Conservation (phyloP, 2,888 invertebrate genomes). For the Terebella lapidaria region DNA sequence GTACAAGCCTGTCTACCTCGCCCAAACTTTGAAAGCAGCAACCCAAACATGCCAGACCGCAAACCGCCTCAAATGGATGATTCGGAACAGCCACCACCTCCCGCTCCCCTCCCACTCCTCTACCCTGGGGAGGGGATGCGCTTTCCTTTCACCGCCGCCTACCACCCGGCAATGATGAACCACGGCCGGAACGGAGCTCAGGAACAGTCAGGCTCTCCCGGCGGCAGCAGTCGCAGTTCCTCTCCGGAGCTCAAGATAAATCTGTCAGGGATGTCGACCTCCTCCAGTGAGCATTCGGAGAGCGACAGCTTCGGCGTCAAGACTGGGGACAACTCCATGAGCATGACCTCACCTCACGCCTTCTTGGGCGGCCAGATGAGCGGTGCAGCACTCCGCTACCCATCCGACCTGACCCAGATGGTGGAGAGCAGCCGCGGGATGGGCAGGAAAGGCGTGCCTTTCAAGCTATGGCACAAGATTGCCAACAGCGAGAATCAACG, state of each 20-base stretch:
- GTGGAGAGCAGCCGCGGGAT: not conserved
- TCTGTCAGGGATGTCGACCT: not conserved
- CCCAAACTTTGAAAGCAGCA: not conserved
- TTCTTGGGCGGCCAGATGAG: not conserved
- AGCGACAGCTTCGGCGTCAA: not conserved
- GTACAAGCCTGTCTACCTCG: not conserved
- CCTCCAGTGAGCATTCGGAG: not conserved
- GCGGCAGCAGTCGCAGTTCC: not conserved
- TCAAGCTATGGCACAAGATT: constrained; percentile 18
- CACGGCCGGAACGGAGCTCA: not conserved
- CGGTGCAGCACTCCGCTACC: not conserved
- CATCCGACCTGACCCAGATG: not conserved
- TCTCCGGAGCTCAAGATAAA: not conserved
- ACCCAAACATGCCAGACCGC: not conserved
- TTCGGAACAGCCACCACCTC: not conserved
- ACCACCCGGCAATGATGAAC: not conserved
- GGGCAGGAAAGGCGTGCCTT: constrained; percentile 10
- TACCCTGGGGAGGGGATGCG: too few relatives aligned
- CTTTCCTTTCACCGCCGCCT: too few relatives aligned
- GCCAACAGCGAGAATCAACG: not conserved
- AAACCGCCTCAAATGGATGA: not conserved
- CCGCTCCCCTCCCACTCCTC: not conserved
- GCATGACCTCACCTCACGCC: not conserved
- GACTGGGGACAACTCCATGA: not conserved
- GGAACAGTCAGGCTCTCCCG: not conserved